These are phyloP conservation scores for Leptinotarsa texana DNA, from an alignment of 1,140 invertebrate genomes.

Conservation along the genomic window DNA sequence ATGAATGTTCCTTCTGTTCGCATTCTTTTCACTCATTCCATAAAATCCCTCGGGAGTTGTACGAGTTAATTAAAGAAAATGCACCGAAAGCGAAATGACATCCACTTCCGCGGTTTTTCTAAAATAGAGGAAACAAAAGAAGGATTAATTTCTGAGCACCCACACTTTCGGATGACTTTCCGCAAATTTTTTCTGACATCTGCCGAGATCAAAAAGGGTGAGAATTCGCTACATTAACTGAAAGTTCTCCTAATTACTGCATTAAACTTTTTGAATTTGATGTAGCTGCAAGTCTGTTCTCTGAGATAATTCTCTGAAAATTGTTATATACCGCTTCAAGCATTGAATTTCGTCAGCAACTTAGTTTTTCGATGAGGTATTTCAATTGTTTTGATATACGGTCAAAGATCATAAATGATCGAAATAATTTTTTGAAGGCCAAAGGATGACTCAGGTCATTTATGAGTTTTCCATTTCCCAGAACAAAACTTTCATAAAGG, in stretches of 20 bases:
- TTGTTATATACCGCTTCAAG: background rate
- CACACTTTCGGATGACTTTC: background rate
- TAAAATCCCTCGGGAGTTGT: background rate
- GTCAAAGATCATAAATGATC: background rate
- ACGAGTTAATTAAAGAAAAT: background rate
- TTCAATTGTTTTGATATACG: background rate
- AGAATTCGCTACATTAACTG: conserved; percentile 7
- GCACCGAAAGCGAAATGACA: background rate
- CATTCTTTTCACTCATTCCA: too few relatives aligned
- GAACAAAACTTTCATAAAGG: too few relatives aligned
- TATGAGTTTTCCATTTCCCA: background rate
- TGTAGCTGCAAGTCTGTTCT: background rate
- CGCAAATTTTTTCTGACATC: conserved; percentile 4
- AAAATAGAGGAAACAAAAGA: background rate
- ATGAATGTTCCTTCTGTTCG: too few relatives aligned
- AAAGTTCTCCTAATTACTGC: conserved; percentile 10
- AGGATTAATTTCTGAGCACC: background rate
- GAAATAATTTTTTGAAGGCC: too few relatives aligned
- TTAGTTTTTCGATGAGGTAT: background rate
- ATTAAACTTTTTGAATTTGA: conserved; percentile 12
- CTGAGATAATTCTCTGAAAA: background rate
- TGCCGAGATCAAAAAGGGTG: conserved; percentile 1
- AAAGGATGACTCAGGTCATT: background rate
- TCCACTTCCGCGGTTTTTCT: background rate
- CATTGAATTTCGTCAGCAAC: background rate